Evolutionary conservation across 1,140 invertebrate genomes (phyloP), one percentile per base, ranked within the genome.

Genomic region (Pseudomyrmex sp.): DNA sequence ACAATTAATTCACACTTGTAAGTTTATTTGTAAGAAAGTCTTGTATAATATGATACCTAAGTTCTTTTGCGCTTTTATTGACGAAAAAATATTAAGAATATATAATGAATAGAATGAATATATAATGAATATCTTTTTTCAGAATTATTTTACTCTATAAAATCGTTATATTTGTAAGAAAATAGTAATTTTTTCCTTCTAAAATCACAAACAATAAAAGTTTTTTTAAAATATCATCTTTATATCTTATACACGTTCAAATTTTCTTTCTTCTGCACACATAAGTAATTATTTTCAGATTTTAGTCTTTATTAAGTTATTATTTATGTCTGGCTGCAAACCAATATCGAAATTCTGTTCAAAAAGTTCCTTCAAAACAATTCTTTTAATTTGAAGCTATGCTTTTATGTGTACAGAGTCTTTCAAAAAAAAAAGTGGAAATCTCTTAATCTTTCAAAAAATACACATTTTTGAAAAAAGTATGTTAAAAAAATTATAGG

Each of bases 1-100:
- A 48, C 76, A 54, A 79, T 70, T 79, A 79, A 69, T 69, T 79
- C 54, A 48, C 20, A 12, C 48, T 26, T 10, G n/a, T 26, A 26
- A 26, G 23, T 26, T 26, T 26, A 26, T 26, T 26, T 26, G 23
- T 26, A 26, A 26, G 1, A 26, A 26, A 26, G 35, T 58, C 26
- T 54, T 56, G 44, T 13, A 13, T 26, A 26, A 26, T 26, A 35
- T 4, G n/a, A 20, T 5, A 35, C 20, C 10, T 15, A 23, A 56
- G 23, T 26, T 48, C 59, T 59, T 48, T 70, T 8, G 2, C n/a
- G 10, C 10, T 79, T 13, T 13, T 12, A 12, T 50, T 59, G 15
- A n/a, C 15, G 76, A 59, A 48, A 68, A 59, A 35, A 15, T 59
- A 79, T 59, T 18, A 68, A 8, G 2, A 54, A 50, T 20, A 48